These are phyloP conservation scores for Drosophila nannoptera DNA, from an alignment of 1,140 invertebrate genomes.

Conservation along the genomic window DNA sequence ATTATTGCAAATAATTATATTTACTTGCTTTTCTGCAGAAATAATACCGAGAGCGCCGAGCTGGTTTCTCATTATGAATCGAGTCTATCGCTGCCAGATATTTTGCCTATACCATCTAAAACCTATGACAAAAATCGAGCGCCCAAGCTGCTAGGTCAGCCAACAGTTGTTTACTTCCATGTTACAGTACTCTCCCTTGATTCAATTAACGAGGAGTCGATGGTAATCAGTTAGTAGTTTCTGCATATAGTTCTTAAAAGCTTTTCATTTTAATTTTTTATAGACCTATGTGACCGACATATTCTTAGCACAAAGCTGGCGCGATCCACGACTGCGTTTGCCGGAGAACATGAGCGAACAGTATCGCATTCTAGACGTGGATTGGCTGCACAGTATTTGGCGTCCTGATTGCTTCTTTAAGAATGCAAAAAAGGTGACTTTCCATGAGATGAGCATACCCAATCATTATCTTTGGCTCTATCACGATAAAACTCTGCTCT, in stretches of 20 bases:
- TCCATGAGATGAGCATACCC: constrained; percentile 96
- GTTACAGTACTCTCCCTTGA: constrained; percentile 92
- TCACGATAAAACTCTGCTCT: constrained; percentile 92
- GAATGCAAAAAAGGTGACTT: constrained; percentile 95
- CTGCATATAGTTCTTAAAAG: not conserved
- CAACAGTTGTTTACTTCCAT: constrained; percentile 92
- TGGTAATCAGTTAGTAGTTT: constrained; percentile 82
- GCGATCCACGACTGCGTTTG: constrained; percentile 89
- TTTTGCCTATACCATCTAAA: constrained; percentile 90
- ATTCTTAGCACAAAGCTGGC: constrained; percentile 94
- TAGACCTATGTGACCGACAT: constrained; percentile 96
- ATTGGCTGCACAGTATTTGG: constrained; percentile 95
- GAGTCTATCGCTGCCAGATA: constrained; percentile 88
- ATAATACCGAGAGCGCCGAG: constrained; percentile 77
- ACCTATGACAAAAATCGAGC: constrained; percentile 94
- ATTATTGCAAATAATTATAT: not conserved
- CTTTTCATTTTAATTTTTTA: not conserved
- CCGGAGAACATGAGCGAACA: constrained; percentile 96
- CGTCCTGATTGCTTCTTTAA: constrained; percentile 95
- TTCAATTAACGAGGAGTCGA: constrained; percentile 95
- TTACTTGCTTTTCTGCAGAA: constrained; percentile 47
- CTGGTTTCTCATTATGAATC: constrained; percentile 80
- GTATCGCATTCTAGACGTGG: constrained; percentile 92
- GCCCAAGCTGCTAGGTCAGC: constrained; percentile 90
- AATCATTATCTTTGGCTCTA: constrained; percentile 96